Base-by-base conservation (phyloP, 2,113 vertebrate genomes). In the Gorsachius goisagi region DNA sequence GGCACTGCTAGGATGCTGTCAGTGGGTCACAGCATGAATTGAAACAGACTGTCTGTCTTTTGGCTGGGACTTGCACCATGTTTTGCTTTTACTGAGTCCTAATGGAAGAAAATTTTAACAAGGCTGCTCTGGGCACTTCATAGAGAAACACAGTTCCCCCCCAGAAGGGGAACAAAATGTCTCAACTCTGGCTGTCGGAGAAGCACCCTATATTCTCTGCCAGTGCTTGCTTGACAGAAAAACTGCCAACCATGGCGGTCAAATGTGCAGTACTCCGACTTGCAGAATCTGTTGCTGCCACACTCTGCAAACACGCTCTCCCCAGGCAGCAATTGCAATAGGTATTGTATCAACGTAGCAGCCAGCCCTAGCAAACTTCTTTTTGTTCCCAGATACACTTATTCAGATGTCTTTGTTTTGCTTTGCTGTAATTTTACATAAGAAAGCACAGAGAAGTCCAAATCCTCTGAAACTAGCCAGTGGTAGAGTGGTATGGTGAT, bases 321-420 rank as follows among this genome's bases (percentile, higher is more conserved):
- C 71, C 63, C 55, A 88, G 88, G 67, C 82, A 94, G 71, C 71
- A 85, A 64, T 66, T 88, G 67, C 69, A 86, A 35, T 19, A 66
- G 83, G 28, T n/a, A 66, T 69, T 45, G 26, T 66, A 79, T 53
- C 50, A 88, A 2, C 1, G 4, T 33, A 59, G 71, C 59, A 90
- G 75, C 58, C 49, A 91, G 59, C 35, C 30, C 44, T 62, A 44
- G 53, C 20, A 44, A 82, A 37, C 53, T 67, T 76, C 5, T 45
- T 67, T 76, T 69, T 88, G 27, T 58, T 79, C 60, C 35, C 68
- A 75, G 44, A 44, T 24, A 52, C 32, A 83, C 6, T 73, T 80
- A 53, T 50, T 83, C 74, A 90, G 26, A 74, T 75, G n/a, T 60
- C 71, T 69, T 93, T 80, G 59, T n/a, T 91, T 71, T 64, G 9